A percentile compares a stretch with the other conserved stretches of the same genome.
Conservation (phyloP, 2,113 vertebrate species). For the Heteronetta atricapilla region DNA sequence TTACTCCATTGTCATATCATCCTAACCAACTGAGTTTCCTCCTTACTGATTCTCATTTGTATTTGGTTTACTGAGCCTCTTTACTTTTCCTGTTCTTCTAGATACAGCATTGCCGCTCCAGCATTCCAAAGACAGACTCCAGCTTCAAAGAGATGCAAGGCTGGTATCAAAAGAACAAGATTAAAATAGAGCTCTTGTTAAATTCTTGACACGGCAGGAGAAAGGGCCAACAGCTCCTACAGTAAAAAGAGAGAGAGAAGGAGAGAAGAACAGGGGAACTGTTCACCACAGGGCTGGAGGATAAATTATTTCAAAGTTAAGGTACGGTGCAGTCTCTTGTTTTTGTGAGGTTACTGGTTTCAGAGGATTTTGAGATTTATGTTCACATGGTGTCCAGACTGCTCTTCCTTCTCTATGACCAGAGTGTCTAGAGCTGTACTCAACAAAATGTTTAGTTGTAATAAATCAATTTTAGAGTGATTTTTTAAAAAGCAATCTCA, state of each 20-base stretch:
- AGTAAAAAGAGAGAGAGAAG: background rate
- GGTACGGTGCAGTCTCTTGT: background rate
- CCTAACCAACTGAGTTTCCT: background rate
- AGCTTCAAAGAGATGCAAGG: background rate
- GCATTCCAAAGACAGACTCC: background rate
- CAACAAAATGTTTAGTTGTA: background rate
- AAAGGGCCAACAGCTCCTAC: background rate
- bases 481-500: background rate
- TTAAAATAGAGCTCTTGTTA: background rate
- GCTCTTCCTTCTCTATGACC: background rate
- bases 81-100: background rate
- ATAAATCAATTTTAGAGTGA: background rate
- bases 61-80: background rate
- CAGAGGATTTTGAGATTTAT: background rate
- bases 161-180: background rate
- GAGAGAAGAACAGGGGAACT: background rate
- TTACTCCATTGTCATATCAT: rapidly evolving
- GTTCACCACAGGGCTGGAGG: background rate
- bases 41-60: rapidly evolving
- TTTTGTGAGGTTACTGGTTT: background rate
- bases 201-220: background rate
- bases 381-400: background rate
- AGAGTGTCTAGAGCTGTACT: background rate
- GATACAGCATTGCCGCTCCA: background rate
- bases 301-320: background rate